Base-by-base conservation (phyloP, 2,888 invertebrate genomes). In the Apodemia hepburni region DNA sequence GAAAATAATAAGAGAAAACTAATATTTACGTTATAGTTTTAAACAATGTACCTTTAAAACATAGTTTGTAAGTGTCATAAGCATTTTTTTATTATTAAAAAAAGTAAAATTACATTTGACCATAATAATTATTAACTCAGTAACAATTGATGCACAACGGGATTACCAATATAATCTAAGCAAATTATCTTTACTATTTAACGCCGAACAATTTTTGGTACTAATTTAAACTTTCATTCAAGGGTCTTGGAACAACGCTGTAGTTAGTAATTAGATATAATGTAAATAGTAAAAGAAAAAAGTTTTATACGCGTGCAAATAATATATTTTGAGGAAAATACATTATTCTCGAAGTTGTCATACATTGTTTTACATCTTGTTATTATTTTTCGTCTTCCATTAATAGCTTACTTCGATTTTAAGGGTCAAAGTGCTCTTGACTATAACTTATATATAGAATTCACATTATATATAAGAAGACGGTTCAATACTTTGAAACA, bases 331-430 rank as follows among this genome's bases (percentile, higher is more conserved):
- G 71, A 65, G 42, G 57, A 58, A 64, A 49, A 60, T 60, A 42
- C 35, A 58, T 61, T 61, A 47, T 59, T 42, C 58, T 67, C 63
- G 66, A 61, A 51, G 51, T 60, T 66, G 60, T 62, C 65, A 42
- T 42, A 42, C 47, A 63, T 59, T 59, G 57, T 60, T 47, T 65
- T 61, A 59, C 59, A 38, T 62, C 72, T 73, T 66, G 71, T 79
- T 79, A 69, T 70, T 73, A 84, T 84, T 79, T 82, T 80, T 42
- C 62, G 87, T 88, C 87, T 87, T 87, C 86, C 87, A 87, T 74
- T 75, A 70, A 69, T 62, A 68, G 71, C 73, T 65, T 57, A 64
- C 49, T 62, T 62, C 51, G 33, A 29, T 58, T 47, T 33, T 47
- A 62, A 18, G 22, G 54, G 27, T 58, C 22, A 54, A 54, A 58